phyloP scores from a whole-genome alignment of 2,888 invertebrate genomes.

The Hermodice carunculata region DNA sequence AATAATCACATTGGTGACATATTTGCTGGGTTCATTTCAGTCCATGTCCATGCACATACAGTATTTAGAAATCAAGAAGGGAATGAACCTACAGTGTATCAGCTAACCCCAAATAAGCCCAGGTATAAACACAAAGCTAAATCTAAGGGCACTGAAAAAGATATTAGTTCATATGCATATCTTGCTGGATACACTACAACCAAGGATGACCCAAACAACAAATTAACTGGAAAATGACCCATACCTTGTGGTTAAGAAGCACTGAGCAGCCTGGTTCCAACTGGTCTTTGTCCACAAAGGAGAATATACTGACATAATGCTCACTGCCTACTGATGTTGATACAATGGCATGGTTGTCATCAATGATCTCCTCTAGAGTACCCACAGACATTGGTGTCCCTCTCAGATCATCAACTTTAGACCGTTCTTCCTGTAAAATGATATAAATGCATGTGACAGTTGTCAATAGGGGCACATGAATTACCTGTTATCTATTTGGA shows the following conservation, averaged over 20 bases:
- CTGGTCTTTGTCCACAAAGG: slow-evolving; percentile 99
- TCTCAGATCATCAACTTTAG: slow-evolving; percentile 97
- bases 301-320: slow-evolving; percentile 98
- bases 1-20: too few relatives aligned
- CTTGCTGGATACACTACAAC: not conserved
- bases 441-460: too few relatives aligned
- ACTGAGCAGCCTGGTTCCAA: slow-evolving; percentile 99
- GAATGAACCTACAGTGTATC: too few relatives aligned
- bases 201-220: not conserved
- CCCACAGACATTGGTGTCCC: slow-evolving; percentile 99
- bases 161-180: not conserved
- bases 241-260: slow-evolving; percentile 94
- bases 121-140: too few relatives aligned
- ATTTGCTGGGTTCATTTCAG: too few relatives aligned
- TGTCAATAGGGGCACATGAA: too few relatives aligned
- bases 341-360: slow-evolving; percentile 99
- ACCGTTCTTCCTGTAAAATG: slow-evolving; percentile 83
- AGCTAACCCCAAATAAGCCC: too few relatives aligned
- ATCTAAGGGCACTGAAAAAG: too few relatives aligned
- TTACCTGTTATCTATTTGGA: too few relatives aligned
- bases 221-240: slow-evolving; percentile 4
- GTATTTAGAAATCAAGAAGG: too few relatives aligned
- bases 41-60: too few relatives aligned
- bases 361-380: slow-evolving; percentile 99
- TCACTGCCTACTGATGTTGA: slow-evolving; percentile 99